Conservation (phyloP, 2,113 vertebrate species). For the Pitta sordida region DNA sequence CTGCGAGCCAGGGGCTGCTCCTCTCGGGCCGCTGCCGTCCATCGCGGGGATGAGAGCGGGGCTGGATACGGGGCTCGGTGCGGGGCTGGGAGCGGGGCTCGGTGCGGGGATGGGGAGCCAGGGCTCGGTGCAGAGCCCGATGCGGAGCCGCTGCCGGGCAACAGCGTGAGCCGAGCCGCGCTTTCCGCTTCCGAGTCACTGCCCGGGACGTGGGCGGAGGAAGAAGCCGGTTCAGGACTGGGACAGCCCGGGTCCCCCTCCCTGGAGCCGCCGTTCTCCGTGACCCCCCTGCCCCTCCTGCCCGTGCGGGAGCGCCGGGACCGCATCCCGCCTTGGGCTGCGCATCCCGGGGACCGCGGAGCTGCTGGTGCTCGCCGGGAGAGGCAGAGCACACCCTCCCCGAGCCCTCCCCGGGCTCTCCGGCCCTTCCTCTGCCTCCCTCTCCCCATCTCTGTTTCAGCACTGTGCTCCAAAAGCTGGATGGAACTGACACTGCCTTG, state of each 20-base stretch:
- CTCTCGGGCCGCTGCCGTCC: not conserved
- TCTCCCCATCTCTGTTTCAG: accelerated
- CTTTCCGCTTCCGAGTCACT: not conserved
- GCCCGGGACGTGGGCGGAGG: not conserved
- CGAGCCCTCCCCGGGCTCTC: not conserved
- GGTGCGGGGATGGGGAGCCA: too few species aligned
- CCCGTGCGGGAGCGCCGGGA: too few species aligned
- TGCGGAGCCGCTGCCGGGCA: not conserved
- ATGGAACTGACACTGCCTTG: not conserved
- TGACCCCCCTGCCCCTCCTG: not conserved
- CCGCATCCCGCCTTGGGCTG: too few species aligned
- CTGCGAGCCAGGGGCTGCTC: not conserved
- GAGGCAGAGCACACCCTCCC: not conserved
- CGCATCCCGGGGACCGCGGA: too few species aligned
- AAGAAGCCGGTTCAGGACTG: not conserved
- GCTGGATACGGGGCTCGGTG: not conserved
- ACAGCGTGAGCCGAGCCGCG: not conserved
- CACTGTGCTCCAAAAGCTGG: accelerated
- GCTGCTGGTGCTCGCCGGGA: not conserved
- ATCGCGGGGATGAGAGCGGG: not conserved
- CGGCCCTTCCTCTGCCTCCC: not conserved
- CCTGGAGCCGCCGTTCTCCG: not conserved
- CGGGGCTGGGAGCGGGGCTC: not conserved
- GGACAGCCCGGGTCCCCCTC: not conserved
- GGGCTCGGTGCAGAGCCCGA: not conserved